Evolutionary conservation across 1,140 invertebrate species (phyloP), one percentile per base, ranked within the genome.

Genomic region (Pinna nobilis): DNA sequence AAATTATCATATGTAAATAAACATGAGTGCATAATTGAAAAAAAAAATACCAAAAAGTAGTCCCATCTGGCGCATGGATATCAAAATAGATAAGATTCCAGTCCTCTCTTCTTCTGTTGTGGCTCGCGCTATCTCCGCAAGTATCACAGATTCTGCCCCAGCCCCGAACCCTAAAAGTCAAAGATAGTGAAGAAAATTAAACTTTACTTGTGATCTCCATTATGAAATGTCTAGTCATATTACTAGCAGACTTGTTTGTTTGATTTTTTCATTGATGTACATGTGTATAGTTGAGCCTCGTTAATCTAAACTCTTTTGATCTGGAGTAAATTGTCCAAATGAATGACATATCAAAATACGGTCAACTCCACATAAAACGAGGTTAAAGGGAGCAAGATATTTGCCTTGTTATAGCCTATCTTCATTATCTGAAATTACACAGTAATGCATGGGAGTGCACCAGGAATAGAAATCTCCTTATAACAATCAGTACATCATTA

Each of bases 91-190:
- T 25, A 89, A 74, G 4, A 87, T 78, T 30, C 81, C 74, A 15
- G 88, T 89, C 39, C 88, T 74, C n/a, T 84, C 84, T 39, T 86
- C 77, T 53, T 81, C 81, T 18, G 76, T 61, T 30, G 84, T 88
- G n/a, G 76, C 78, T 33, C 84, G 65, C 4, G 84, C 74, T 51
- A 89, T 83, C 44, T 89, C 87, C 4, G 86, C 84, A 44, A 88
- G 44, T 18, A 88, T 76, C 6, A 81, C 66, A 35, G 85, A 77
- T 32, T 78, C 79, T n/a, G 69, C 81, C 1, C 82, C 87, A 33
- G 79, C 81, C 4, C 88, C 87, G 50, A 88, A 32, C 47, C 87
- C 87, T 88, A 70, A 18, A 74, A 59, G 57, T 20, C 57, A n/a
- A 51, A 35, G n/a, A 53, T 55, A 13, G 39, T 3, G 64, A 32